Evolutionary conservation across 2,113 vertebrate species (phyloP), one percentile per base, ranked within the genome.

Genomic region (Seriola rivoliana): DNA sequence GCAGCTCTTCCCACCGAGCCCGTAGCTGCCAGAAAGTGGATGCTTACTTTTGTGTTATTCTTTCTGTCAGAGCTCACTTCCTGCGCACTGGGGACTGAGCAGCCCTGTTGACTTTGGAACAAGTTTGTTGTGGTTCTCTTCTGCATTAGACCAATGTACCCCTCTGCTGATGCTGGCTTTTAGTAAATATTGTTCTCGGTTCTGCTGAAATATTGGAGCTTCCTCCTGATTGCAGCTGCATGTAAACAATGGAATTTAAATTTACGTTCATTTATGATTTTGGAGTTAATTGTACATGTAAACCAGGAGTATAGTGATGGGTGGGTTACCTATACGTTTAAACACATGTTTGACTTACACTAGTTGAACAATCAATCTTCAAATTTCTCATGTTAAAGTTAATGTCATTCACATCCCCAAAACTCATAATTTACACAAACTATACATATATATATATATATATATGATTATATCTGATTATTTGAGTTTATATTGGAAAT

Each of bases 91-190:
- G 62, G 82, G 69, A 78, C 67, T 85, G 65, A 74, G 66, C 70
- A 32, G 80, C 69, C 65, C 54, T 84, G 90, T 93, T 93, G 92
- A 88, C 80, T 92, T 93, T 94, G 93, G 93, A 81, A 57, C 36
- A 8, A 2, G 50, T 64, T 68, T 77, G 76, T 71, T 83, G 71
- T 73, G 52, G 69, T 85, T 83, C 72, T 70, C 59, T 10, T 57
- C 34, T 42, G 67, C 23, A 1, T 34, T 71, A 25, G 42, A 74
- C n/a, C 6, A 13, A 48, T 29, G 1, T 17, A 8, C 34, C 19
- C 71, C 75, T 78, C 1, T 38, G 38, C 38, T 36, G 42, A 70
- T n/a, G 34, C 46, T 8, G 8, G 19, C 44, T 29, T 52, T 19
- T 32, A 34, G 58, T 63, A 14, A 52, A 25, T 46, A 16, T 54